Evolutionary conservation across 2,797 vertebrate genomes (phyloP), one percentile per base, ranked within the genome.

Genomic region (Smutsia temminckii): DNA sequence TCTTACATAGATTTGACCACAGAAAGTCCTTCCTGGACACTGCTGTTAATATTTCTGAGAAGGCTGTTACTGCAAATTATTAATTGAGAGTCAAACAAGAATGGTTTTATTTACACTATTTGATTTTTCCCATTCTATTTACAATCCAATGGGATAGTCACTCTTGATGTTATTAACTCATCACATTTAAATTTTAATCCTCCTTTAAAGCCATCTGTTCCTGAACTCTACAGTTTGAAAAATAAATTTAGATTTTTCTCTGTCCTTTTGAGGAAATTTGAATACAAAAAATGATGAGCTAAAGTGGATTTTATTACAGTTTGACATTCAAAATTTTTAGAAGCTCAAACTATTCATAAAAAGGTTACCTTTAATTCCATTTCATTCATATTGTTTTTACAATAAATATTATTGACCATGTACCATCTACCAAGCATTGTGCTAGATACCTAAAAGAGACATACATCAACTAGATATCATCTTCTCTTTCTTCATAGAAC

Each of bases 81-180:
- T 95, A 94, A 85, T 64, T 88, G n/a, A 79, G n/a, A 95, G 40
- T 88, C 59, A 94, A 98, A 97, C 98, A 95, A 98, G 87, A 93
- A 91, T 18, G 42, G 21, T 78, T 93, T 89, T 61, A 96, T 95
- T 46, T 83, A 93, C 10, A 77, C 46, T 89, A 55, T 78, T 72
- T 89, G 42, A 93, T 85, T 92, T 92, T 96, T 80, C 61, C 55
- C 25, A 83, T 97, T 96, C 74, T 91, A 42, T 68, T 95, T 93
- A 55, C 53, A 93, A 69, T 80, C 59, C 37, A 66, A 74, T 27
- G n/a, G 27, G 59, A 74, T 64, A 77, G 89, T 93, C 72, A 49
- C 49, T 94, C 57, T 57, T 77, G 34, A 87, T 94, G 57, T 46
- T 75, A 91, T 84, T 80, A 93, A 91, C 21, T 95, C 69, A 92